These are phyloP conservation scores for Lanistes nyassanus DNA, from an alignment of 1,140 invertebrate genomes.

Conservation along the genomic window DNA sequence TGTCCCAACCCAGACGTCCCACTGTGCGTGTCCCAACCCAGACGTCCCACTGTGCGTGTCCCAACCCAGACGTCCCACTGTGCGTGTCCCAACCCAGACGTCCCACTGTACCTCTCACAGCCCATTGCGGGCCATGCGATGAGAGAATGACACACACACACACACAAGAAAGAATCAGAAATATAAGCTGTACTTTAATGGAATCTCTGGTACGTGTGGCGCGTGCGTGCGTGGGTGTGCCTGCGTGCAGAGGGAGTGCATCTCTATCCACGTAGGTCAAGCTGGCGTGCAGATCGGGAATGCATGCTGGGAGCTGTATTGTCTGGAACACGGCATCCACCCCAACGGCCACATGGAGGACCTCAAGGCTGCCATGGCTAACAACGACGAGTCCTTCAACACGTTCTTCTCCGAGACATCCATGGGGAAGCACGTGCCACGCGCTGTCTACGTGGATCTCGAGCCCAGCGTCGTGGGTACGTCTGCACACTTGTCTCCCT, in stretches of 20 bases:
- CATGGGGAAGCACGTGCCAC: constrained; percentile 86
- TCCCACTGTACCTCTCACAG: too few species aligned
- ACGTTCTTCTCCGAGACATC: constrained; percentile 73
- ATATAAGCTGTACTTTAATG: too few species aligned
- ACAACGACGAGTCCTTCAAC: constrained; percentile 68
- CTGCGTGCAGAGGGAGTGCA: background rate
- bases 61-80: too few species aligned
- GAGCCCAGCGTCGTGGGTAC: constrained; percentile 88
- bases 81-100: too few species aligned
- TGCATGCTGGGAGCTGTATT: constrained; percentile 81
- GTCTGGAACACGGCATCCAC: constrained; percentile 85
- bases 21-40: too few species aligned
- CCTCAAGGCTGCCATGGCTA: constrained; percentile 62
- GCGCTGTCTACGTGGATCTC: constrained; percentile 86
- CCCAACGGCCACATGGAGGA: constrained; percentile 77
- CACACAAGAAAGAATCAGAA: too few species aligned
- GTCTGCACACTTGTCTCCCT: constrained; percentile 44
- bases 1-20: too few species aligned
- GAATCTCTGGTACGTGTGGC: too few species aligned
- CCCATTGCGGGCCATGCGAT: too few species aligned
- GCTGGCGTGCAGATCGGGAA: constrained; percentile 91
- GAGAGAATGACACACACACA: too few species aligned
- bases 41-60: too few species aligned
- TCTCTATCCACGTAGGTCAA: constrained; percentile 71
- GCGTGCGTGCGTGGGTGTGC: background rate